Conservation (phyloP, 2,797 vertebrate genomes). For the Gymnopithys bicolor region DNA sequence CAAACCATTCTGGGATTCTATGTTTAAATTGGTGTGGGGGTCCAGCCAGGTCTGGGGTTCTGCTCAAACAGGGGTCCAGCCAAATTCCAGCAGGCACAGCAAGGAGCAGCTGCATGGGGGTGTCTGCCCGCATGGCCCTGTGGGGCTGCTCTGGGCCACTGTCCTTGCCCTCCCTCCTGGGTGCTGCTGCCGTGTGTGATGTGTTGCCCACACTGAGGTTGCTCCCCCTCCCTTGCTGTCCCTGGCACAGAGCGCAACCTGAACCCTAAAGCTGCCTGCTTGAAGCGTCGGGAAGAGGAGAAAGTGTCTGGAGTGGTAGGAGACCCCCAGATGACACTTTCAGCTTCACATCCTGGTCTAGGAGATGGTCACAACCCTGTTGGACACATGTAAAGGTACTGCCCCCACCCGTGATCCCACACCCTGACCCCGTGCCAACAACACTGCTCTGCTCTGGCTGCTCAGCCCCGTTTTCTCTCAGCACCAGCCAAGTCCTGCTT, state of each 20-base stretch:
- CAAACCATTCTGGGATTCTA: neutral
- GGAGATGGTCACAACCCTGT: conserved; percentile 94
- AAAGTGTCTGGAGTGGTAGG: conserved; percentile 95
- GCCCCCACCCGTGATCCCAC: fast-evolving
- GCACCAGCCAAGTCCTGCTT: neutral
- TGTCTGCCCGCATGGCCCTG: neutral
- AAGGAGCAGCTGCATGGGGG: neutral
- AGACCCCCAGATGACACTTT: conserved; percentile 93
- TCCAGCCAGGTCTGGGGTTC: neutral
- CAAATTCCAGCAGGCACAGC: neutral
- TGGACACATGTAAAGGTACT: conserved; percentile 89
- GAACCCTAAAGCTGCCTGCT: conserved; percentile 97
- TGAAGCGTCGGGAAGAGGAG: conserved; percentile 98
- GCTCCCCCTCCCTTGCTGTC: conserved; percentile 41
- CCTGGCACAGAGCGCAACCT: conserved; percentile 90
- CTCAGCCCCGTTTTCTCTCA: fast-evolving
- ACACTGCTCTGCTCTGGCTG: neutral
- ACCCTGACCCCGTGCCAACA: fast-evolving
- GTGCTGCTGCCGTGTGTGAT: neutral
- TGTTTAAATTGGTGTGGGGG: neutral
- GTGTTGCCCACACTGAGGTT: neutral
- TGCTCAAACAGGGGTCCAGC: neutral
- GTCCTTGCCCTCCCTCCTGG: neutral
- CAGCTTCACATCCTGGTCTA: conserved; percentile 90
- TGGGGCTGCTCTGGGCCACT: neutral